Evolutionary conservation across 92 coral and sea anemone species (phyloP).

Genomic region (Zoanthus gigantus): DNA sequence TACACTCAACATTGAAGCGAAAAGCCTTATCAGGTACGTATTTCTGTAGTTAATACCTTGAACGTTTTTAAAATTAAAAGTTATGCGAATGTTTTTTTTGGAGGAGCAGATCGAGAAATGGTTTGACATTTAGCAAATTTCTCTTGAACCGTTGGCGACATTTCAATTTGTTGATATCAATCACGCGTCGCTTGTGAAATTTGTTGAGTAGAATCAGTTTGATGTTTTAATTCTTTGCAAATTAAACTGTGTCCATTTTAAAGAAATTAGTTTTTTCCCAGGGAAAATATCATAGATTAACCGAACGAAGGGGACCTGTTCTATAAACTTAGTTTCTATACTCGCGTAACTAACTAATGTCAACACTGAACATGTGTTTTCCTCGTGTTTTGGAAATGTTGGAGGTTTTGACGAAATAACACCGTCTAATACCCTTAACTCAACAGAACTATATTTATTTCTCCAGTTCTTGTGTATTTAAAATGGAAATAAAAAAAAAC

Average conservation of each 20-base stretch:
- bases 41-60: not conserved
- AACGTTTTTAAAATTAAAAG: not conserved
- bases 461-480: not conserved
- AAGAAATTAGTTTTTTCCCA: too few relatives aligned
- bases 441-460: not conserved
- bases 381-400: not conserved
- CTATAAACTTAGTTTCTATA: not conserved
- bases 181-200: not conserved
- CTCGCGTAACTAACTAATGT: not conserved
- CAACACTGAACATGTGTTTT: constrained; percentile 6
- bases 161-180: not conserved
- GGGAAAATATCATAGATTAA: not conserved
- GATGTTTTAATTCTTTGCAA: too few relatives aligned
- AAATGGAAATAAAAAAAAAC: not conserved
- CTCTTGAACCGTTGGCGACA: not conserved
- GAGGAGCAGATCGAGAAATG: not conserved
- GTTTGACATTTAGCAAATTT: not conserved
- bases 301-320: not conserved
- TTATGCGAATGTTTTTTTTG: not conserved
- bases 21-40: not conserved
- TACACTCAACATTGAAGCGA: not conserved
- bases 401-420: not conserved
- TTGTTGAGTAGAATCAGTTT: too few relatives aligned
- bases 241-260: too few relatives aligned
- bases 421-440: not conserved